phyloP scores from a whole-genome alignment of 2,888 invertebrate genomes.

The Zaprionus bogoriensis region DNA sequence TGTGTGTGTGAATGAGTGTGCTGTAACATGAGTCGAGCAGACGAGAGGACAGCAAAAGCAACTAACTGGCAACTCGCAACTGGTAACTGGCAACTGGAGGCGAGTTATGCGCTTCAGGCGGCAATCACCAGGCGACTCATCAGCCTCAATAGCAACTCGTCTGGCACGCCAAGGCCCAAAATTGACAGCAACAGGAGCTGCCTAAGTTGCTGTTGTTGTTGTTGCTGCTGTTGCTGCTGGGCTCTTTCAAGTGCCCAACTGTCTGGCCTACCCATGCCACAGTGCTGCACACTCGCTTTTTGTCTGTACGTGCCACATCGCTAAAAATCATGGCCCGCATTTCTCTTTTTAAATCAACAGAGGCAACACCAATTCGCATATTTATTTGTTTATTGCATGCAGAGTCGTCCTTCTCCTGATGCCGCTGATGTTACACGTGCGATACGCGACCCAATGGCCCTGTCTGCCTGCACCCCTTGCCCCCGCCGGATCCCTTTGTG shows the following conservation, averaged over 20 bases:
- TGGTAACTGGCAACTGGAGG: slow-evolving; percentile 34
- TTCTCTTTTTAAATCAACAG: slow-evolving; percentile 60
- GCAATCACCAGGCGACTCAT: slow-evolving; percentile 49
- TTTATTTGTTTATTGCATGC: slow-evolving; percentile 74
- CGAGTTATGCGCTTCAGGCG: slow-evolving; percentile 37
- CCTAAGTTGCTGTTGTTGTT: slow-evolving; percentile 27
- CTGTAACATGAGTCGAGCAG: slow-evolving; percentile 46
- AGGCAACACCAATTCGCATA: slow-evolving; percentile 58
- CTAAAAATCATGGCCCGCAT: slow-evolving; percentile 76
- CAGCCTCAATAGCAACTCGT: slow-evolving; percentile 36
- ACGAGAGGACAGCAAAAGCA: slow-evolving; percentile 21
- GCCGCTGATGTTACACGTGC: slow-evolving; percentile 44
- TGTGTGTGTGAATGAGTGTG: slow-evolving; percentile 17
- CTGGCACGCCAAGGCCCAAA: slow-evolving; percentile 48
- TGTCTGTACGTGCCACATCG: slow-evolving; percentile 71
- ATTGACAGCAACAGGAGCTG: slow-evolving; percentile 72
- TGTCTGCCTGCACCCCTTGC: background rate
- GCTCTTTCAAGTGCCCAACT: slow-evolving; percentile 66
- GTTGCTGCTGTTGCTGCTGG: slow-evolving; percentile 30
- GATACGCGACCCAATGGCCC: slow-evolving; percentile 24
- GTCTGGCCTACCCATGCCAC: slow-evolving; percentile 55
- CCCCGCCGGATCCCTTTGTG: background rate
- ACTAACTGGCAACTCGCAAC: slow-evolving; percentile 36
- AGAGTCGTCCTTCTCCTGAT: slow-evolving; percentile 25
- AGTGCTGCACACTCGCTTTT: slow-evolving; percentile 7